These are phyloP conservation scores for Arothron firmamentum DNA, from an alignment of 2,113 vertebrate species.

Conservation along the genomic window DNA sequence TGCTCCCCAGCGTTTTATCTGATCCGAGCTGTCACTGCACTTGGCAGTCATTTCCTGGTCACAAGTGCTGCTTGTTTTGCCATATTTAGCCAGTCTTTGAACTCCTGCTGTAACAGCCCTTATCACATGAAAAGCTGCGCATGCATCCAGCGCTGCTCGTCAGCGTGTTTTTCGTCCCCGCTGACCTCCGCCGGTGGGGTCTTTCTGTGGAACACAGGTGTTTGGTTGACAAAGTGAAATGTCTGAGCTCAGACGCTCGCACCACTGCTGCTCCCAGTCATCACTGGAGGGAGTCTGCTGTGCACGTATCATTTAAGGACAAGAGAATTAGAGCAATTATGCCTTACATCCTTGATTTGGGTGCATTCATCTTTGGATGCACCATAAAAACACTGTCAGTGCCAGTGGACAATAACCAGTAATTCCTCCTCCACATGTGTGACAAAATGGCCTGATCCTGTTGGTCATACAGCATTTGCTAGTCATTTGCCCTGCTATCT, in stretches of 20 bases:
- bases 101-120: background rate
- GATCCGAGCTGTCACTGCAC: background rate
- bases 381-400: slow-evolving; percentile 11
- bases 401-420: slow-evolving; percentile 30
- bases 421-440: too few relatives aligned
- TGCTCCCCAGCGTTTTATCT: background rate
- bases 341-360: background rate
- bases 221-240: too few relatives aligned
- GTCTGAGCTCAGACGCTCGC: slow-evolving; percentile 1
- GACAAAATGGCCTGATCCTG: too few relatives aligned
- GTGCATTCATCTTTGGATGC: slow-evolving; percentile 28
- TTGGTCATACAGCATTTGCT: background rate
- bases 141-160: slow-evolving; percentile 8
- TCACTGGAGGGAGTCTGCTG: background rate
- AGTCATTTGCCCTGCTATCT: background rate
- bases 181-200: too few relatives aligned
- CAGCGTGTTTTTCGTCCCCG: too few relatives aligned
- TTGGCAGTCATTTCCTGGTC: background rate
- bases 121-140: background rate
- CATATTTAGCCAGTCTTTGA: background rate
- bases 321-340: too few relatives aligned
- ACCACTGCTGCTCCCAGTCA: slow-evolving; percentile 28
- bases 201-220: too few relatives aligned
- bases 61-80: background rate
- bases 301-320: too few relatives aligned